Conservation (phyloP, 92 coral and sea anemone genomes). For the Ricordea florida region DNA sequence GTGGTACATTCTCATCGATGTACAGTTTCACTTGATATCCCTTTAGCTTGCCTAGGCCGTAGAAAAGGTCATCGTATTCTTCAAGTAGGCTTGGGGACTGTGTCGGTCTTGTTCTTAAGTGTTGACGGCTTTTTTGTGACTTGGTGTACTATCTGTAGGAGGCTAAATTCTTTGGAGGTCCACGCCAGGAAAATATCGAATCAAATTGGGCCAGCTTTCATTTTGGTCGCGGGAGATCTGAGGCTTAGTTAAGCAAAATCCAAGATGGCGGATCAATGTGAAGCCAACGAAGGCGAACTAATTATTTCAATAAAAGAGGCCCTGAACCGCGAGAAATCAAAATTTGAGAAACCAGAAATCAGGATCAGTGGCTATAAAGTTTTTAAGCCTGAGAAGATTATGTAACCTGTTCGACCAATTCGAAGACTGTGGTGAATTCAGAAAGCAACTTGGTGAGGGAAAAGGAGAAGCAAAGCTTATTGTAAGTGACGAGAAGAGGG, state of each 20-base stretch:
- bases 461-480: no score
- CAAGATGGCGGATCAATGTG: no score
- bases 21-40: constrained; percentile 34
- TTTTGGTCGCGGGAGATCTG: no score
- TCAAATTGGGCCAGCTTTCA: no score
- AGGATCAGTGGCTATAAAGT: constrained; percentile 17
- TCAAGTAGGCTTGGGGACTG: not conserved
- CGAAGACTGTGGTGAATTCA: no score
- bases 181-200: no score
- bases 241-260: no score
- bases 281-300: no score
- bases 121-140: constrained; percentile 1
- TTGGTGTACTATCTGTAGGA: not conserved
- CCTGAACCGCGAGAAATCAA: not conserved
- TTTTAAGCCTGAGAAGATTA: constrained; percentile 20
- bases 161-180: no score
- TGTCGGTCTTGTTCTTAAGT: not conserved
- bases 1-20: constrained; percentile 46
- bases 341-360: constrained; percentile 17
- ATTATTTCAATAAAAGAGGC: not conserved
- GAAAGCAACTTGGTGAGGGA: no score
- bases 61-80: constrained; percentile 57
- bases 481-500: no score
- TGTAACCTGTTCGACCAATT: constrained; percentile 23
- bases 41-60: constrained; percentile 51